Evolutionary conservation across 2,113 vertebrate genomes (phyloP), one percentile per base, ranked within the genome.

Genomic region (Picathartes gymnocephalus): DNA sequence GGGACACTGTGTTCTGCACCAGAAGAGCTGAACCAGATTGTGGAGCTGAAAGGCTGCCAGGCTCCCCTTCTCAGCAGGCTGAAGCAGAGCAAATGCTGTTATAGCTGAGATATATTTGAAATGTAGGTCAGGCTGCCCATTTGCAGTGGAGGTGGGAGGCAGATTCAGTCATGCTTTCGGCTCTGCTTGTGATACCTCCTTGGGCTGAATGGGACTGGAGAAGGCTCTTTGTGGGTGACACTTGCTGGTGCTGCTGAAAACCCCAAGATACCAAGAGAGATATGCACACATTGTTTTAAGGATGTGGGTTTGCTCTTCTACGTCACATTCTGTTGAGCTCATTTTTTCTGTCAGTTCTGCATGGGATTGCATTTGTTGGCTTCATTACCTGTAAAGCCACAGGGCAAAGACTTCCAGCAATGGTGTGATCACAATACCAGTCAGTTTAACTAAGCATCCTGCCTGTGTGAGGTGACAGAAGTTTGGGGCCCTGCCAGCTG

Each of bases 101-200:
- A 62, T 42, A 77, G 92, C 78, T 30, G 39, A 84, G 78, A 60
- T 84, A n/a, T 19, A 50, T 86, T 92, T 85, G 88, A 82, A 93
- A 93, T 92, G 87, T 86, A 93, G 93, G 96, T 90, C 96, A 94
- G 69, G 92, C 92, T 94, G 93, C 58, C 94, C 44, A 5, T 86
- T 83, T 69, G 64, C 69, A 40, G 42, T 21, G 50, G 80, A 90
- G 66, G 76, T 90, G 91, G 86, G 84, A 91, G 84, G 72, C 44
- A 37, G 60, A 66, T 72, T 56, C 51, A 69, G 73, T 60, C 80
- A 70, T 7, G 0, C 65, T 77, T 93, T 87, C 56, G 53, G 53
- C 58, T 95, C 68, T 68, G 37, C n/a, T 91, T 5, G 5, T 87
- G 44, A 31, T 65, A 20, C 65, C 20, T 76, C 42, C 33, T 47